Evolutionary conservation across 1,140 invertebrate genomes (phyloP), one percentile per base, ranked within the genome.

Genomic region (Magallana angulata): DNA sequence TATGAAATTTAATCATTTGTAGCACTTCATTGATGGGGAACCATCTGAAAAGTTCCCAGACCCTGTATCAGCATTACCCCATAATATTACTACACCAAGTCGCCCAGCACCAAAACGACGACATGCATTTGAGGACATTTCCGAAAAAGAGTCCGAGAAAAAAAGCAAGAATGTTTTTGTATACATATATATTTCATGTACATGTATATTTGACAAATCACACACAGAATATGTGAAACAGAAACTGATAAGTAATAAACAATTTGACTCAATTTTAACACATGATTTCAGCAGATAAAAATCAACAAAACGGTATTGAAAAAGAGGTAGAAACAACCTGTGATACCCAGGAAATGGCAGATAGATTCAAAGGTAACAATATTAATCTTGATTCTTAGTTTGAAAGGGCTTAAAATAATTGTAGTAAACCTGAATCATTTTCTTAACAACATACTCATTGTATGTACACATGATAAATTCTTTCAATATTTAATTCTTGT

Each of bases 401-500:
- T 68, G 82, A 87, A 56, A 84, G 81, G 16, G 86, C 81, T 36
- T 62, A 58, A 12, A 58, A 57, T 57, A 87, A 24, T 58, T 68
- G 12, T 7, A 30, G 16, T 86, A 86, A 7, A 86, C 57, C 57
- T 56, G 14, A 57, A 7, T n/a, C 85, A 86, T 64, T 68, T 86
- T 81, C 16, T 81, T 8, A 86, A 48, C 76, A 86, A 16, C 18
- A 48, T n/a, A 30, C 12, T 24, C 24, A 57, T 56, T 16, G 76
- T 71, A 57, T 87, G 16, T 24, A 16, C 7, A 62, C 83, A 82
- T 62, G 86, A 84, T 57, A 64, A 48, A 87, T 82, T 87, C 86
- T n/a, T 62, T 84, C 58, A 18, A 83, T 71, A 57, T 62, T 30
- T 3, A 87, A 7, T 24, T 87, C 86, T 56, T 85, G 36, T 82